A percentile compares a stretch with the other conserved stretches of the same genome.
phyloP scores from a whole-genome alignment of 2,797 vertebrate species.

The Kryptopterus vitreolus region DNA sequence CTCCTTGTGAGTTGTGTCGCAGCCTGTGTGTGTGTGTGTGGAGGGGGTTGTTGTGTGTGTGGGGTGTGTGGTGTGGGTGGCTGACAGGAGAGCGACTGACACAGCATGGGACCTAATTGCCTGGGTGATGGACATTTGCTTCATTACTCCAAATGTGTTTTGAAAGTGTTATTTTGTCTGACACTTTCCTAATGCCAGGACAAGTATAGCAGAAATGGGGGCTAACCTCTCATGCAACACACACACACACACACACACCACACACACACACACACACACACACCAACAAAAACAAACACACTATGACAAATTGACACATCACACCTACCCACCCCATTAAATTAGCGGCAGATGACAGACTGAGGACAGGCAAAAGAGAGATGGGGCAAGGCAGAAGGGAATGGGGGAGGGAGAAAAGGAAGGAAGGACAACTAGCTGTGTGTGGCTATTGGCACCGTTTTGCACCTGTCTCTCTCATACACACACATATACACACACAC shows the following conservation, averaged over 20 bases:
- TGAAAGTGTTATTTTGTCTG: constrained; percentile 23
- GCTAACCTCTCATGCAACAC: neutral
- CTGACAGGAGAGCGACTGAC: neutral
- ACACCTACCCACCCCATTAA: constrained; percentile 12
- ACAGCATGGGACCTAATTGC: constrained; percentile 35
- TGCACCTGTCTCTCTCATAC: too few species aligned
- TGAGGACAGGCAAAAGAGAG: neutral
- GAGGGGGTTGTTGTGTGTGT: constrained; percentile 9
- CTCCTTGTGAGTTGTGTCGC: too few species aligned
- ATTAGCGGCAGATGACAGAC: constrained; percentile 10
- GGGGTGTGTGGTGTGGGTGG: too few species aligned
- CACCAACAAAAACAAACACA: constrained; percentile 8
- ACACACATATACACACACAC: neutral
- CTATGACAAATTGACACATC: neutral
- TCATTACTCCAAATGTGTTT: constrained; percentile 20
- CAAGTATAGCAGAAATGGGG: constrained; percentile 14
- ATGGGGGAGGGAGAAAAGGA: neutral
- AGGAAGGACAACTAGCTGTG: too few species aligned
- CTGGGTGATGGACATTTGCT: constrained; percentile 34
- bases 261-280: constrained; percentile 4
- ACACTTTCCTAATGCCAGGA: neutral
- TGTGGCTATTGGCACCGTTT: too few species aligned
- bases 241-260: neutral
- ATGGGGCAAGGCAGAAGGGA: constrained; percentile 6
- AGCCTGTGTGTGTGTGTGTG: constrained; percentile 4